Evolutionary conservation across 2,113 vertebrate genomes (phyloP), one percentile per base, ranked within the genome.

Genomic region (Malurus melanocephalus): DNA sequence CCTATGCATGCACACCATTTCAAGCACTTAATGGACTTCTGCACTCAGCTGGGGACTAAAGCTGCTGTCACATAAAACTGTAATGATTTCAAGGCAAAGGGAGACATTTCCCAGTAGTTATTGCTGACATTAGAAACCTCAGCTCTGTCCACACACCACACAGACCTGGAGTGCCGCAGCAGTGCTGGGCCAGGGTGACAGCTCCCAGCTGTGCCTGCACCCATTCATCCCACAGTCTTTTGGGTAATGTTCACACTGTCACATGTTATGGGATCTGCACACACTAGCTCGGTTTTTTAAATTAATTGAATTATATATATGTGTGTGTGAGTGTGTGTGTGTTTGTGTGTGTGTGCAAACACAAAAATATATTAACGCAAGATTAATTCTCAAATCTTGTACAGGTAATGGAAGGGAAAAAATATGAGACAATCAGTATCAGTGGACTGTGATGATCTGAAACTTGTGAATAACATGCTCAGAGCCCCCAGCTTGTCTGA

Each of bases 191-290:
- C 35, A 32, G 24, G 0, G 0, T 2, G 28, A 40, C 46, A 48
- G 60, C 52, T 42, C 79, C 10, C 57, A 64, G 56, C 49, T 80
- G 16, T 10, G 40, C 32, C 59, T 23, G 21, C 53, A 18, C 19
- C 1, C 0, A 7, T 28, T 77, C 40, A 38, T 10, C 27, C 52
- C 4, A 0, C 7, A 0, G 4, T 3, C 24, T 7, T 11, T 30
- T 7, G 30, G 74, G 66, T 21, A 21, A 21, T 15, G 7, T 4
- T 56, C 55, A 65, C 15, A 4, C 32, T 43, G 38, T 13, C 26
- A 2, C 0, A 1, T 7, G 20, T 5, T 32, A 13, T 9, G 59
- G 38, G 43, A 53, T 19, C 12, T 48, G 53, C 85, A 53, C 38
- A 57, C n/a, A 17, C 26, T 28, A 42, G 38, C 51, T 4, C 3